Conservation (phyloP, 2,113 vertebrate genomes). For the Dicerorhinus sumatrensis region DNA sequence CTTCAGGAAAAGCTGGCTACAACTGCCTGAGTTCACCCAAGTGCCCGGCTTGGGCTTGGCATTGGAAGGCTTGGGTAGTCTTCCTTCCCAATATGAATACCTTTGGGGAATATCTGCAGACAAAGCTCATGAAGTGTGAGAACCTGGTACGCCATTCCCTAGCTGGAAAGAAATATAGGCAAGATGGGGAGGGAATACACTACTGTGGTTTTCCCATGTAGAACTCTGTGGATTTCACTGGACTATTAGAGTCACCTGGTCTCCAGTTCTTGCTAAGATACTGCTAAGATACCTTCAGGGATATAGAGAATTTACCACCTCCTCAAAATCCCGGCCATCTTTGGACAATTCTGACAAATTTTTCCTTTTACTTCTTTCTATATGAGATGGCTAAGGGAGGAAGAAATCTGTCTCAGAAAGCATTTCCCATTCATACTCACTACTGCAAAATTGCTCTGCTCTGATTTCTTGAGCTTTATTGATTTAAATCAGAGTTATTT, state of each 20-base stretch:
- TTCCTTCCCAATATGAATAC: neutral
- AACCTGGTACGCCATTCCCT: neutral
- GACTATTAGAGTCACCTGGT: neutral
- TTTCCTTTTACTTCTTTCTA: slow-evolving; percentile 4
- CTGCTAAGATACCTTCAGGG: neutral
- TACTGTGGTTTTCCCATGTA: neutral
- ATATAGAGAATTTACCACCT: neutral
- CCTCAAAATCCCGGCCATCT: neutral
- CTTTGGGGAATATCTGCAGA: neutral
- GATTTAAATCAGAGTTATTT: slow-evolving; percentile 84
- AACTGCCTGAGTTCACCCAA: neutral
- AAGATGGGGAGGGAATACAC: neutral
- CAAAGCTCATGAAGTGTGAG: neutral
- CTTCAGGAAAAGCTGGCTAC: neutral
- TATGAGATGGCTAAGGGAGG: neutral
- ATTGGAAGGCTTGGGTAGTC: neutral
- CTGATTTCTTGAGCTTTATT: slow-evolving; percentile 86
- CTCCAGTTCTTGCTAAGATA: neutral
- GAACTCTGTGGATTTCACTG: slow-evolving; percentile 8
- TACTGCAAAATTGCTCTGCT: slow-evolving; percentile 78
- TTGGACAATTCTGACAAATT: neutral
- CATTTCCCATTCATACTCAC: slow-evolving; percentile 58
- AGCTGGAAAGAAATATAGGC: neutral
- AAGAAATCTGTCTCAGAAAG: slow-evolving; percentile 35
- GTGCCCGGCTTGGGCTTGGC: neutral